Percentiles rank a stretch among this genome's conserved stretches.
Evolutionary conservation across 2,113 vertebrate species (phyloP).

Genomic region (Caranx ignobilis): DNA sequence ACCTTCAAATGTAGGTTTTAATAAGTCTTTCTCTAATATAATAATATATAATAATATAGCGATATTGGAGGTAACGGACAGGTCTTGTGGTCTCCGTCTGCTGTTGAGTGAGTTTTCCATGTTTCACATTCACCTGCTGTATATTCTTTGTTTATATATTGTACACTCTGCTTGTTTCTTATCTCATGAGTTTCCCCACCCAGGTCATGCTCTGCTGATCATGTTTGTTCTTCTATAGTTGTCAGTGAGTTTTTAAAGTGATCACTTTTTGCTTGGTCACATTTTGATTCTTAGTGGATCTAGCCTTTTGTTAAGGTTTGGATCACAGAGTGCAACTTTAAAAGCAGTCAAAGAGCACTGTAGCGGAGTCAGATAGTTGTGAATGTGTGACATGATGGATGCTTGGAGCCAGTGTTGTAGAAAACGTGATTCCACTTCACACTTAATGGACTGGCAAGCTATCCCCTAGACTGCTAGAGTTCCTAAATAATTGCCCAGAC

Average conservation of each 20-base stretch:
- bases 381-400: slow-evolving; percentile 71
- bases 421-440: slow-evolving; percentile 73
- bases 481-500: slow-evolving; percentile 63
- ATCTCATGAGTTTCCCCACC: slow-evolving; percentile 3
- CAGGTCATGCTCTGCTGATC: neutral
- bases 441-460: slow-evolving; percentile 70
- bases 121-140: neutral
- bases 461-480: slow-evolving; percentile 36
- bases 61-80: neutral
- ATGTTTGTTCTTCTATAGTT: slow-evolving; percentile 10
- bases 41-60: neutral
- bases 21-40: no score
- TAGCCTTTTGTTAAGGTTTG: slow-evolving; percentile 46
- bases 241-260: neutral
- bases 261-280: no score
- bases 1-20: no score
- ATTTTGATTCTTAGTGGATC: slow-evolving; percentile 8
- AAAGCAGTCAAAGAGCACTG: slow-evolving; percentile 46
- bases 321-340: slow-evolving; percentile 47
- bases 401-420: slow-evolving; percentile 58
- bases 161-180: neutral
- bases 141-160: neutral
- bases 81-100: neutral
- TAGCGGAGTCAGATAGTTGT: slow-evolving; percentile 47
- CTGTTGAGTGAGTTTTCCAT: neutral